Percentiles rank a stretch among this genome's conserved stretches.
Conservation (phyloP, 2,113 vertebrate species). For the Lipotes vexillifer region DNA sequence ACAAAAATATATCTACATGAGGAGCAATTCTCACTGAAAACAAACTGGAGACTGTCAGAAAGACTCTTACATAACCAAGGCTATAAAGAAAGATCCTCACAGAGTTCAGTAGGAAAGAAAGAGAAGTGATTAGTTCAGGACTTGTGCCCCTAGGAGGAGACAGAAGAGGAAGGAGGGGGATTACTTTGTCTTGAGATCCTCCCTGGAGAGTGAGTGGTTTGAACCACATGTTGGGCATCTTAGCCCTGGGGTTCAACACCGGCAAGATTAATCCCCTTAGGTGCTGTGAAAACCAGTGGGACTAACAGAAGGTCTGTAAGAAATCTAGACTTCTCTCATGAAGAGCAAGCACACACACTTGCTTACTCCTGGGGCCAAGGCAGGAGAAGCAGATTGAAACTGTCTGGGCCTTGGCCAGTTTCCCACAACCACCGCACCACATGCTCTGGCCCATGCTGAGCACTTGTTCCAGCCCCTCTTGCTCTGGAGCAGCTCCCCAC, state of each 20-base stretch:
- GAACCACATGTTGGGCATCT: not conserved
- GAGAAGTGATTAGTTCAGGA: not conserved
- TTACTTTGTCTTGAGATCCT: not conserved
- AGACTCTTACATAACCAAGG: not conserved
- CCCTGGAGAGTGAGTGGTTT: not conserved
- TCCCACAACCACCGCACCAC: not conserved
- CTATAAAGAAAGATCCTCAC: not conserved
- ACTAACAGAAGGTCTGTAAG: not conserved
- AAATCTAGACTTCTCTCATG: not conserved
- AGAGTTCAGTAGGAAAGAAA: not conserved
- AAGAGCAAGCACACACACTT: not conserved
- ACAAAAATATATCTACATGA: not conserved
- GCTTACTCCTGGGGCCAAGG: not conserved
- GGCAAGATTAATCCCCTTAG: not conserved
- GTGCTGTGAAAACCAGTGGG: not conserved
- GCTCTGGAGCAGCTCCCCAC: not conserved
- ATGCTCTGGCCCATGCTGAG: not conserved
- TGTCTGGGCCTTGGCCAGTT: not conserved
- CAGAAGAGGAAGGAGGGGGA: not conserved
- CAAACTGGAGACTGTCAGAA: not conserved
- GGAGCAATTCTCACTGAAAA: not conserved
- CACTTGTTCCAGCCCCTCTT: not conserved
- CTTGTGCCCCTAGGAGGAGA: not conserved
- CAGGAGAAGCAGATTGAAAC: not conserved
- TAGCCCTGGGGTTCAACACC: not conserved